Evolutionary conservation across 2,113 vertebrate species (phyloP), one percentile per base, ranked within the genome.

Genomic region (Emydura subglobosa): DNA sequence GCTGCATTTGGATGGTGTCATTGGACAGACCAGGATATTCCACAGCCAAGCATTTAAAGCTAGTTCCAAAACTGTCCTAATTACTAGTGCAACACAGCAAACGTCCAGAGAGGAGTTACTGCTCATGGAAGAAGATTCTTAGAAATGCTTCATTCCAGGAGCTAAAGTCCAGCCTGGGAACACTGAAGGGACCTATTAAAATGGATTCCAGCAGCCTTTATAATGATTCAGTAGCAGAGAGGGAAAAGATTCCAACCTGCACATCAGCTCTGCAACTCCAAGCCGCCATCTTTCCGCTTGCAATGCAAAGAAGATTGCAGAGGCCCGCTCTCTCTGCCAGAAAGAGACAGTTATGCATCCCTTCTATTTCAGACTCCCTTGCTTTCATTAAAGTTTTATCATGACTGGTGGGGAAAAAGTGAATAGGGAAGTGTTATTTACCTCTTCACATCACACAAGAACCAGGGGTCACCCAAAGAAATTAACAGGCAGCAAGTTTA

Each of bases 1-100:
- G 55, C 61, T 19, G 31, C 7, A 3, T 21, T 78, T 10, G 54
- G 12, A 47, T 0, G 17, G 16, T 3, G 1, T 0, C 3, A 6
- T 1, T 1, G 31, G 16, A 78, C 53, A 42, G 54, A 82, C 24
- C 16, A 24, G 65, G 53, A 61, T 34, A 53, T 1, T 47, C 87
- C 31, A 19, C 3, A 25, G 10, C 31, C 49, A 4, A 39, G 79
- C 11, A 10, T 25, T 10, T 29, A 59, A 59, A 19, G 61, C 29
- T n/a, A 55, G 1, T 47, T 79, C 57, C 39, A 0, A 6, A 79
- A 44, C 31, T 49, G 49, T 11, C 44, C 44, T 53, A 59, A 5
- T 13, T 55, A 19, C 16, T 47, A 10, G 55, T 5, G 59, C 57
- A 21, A 34, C 27, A 34, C 59, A 44, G 25, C 49, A 22, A 31